A percentile compares a stretch with the other conserved stretches of the same genome.
Evolutionary conservation across 2,888 invertebrate genomes (phyloP).

Genomic region (Agrotis ipsilon): DNA sequence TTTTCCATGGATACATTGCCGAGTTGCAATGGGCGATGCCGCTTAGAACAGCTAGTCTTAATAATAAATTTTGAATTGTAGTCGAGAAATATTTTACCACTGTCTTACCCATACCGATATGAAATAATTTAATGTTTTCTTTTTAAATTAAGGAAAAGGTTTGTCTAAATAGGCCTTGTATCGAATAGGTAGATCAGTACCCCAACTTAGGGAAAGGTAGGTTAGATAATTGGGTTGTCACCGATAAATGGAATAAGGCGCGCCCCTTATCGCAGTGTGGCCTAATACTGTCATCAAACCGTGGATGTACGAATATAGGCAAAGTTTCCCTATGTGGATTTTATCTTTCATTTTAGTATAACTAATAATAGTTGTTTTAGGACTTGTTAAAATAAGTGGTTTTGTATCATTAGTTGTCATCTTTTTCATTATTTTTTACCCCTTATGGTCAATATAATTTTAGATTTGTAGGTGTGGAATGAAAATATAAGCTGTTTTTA

Average conservation of each 20-base stretch:
- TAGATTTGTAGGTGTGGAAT: too few species aligned
- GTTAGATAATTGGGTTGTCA: constrained; percentile 37
- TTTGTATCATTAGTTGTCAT: not conserved
- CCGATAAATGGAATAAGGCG: constrained; percentile 42
- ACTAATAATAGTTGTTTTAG: not conserved
- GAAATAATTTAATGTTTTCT: not conserved
- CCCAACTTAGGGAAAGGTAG: constrained; percentile 20
- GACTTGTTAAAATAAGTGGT: not conserved
- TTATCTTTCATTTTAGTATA: not conserved
- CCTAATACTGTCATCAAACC: constrained; percentile 41
- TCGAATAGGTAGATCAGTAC: not conserved
- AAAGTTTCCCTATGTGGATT: not conserved
- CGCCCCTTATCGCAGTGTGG: constrained; percentile 36
- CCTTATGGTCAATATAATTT: too few species aligned
- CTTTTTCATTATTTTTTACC: too few species aligned
- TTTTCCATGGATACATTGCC: too few species aligned
- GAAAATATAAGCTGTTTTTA: too few species aligned
- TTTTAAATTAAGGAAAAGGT: not conserved
- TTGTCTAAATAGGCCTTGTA: not conserved
- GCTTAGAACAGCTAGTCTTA: too few species aligned
- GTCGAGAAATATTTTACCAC: too few species aligned
- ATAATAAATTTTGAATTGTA: too few species aligned
- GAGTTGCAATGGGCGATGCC: too few species aligned
- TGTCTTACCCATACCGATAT: not conserved
- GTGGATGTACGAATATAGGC: constrained; percentile 37